Percentiles rank a stretch among this genome's conserved stretches.
Evolutionary conservation across 2,888 invertebrate genomes (phyloP).

Genomic region (Melanostoma mellinum): DNA sequence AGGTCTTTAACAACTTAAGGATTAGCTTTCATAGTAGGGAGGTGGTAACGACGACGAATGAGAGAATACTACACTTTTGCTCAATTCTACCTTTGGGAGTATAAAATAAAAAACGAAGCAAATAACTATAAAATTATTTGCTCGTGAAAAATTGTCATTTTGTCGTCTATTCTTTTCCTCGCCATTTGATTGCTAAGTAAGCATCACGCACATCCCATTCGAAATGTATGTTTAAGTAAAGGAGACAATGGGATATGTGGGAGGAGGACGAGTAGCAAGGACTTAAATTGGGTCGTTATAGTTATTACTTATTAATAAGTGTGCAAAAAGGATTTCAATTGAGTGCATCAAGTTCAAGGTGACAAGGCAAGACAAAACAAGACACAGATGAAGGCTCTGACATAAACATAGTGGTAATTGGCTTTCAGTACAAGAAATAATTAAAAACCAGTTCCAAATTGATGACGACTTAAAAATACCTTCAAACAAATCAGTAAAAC

Average conservation of each 20-base stretch:
- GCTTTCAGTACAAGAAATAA: no score
- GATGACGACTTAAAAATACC: not conserved
- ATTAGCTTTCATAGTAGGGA: constrained; percentile 24
- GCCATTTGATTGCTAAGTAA: constrained; percentile 48
- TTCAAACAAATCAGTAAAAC: not conserved
- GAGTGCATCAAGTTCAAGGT: no score
- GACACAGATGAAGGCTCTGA: no score
- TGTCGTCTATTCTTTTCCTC: constrained; percentile 32
- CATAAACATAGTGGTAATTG: no score
- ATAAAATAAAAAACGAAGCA: constrained; percentile 45
- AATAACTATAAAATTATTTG: constrained; percentile 71
- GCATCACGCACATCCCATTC: constrained; percentile 17
- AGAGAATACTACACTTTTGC: constrained; percentile 12
- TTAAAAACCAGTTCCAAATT: no score
- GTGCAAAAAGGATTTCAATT: no score
- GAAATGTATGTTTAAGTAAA: not conserved
- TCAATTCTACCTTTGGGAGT: constrained; percentile 54
- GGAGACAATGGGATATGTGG: constrained; percentile 18
- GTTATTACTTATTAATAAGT: no score
- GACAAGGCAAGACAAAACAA: no score
- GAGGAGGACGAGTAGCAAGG: no score
- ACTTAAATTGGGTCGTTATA: no score
- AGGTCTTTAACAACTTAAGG: constrained; percentile 18
- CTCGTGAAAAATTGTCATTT: constrained; percentile 69
- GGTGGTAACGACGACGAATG: not conserved